Conservation (phyloP, 2,797 vertebrate genomes). For the Manis pentadactyla region DNA sequence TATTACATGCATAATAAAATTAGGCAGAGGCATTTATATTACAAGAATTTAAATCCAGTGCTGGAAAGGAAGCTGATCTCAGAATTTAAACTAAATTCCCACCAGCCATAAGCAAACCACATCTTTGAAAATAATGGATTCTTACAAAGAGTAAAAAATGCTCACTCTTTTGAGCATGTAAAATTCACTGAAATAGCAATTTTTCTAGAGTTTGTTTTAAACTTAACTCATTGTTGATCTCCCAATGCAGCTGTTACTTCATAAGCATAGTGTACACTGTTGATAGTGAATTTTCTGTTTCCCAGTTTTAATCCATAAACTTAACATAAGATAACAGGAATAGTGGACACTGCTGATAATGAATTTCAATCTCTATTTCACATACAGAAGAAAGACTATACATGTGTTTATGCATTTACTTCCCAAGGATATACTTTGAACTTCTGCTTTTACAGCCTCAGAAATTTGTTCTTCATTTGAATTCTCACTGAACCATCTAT, state of each 20-base stretch:
- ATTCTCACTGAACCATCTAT: background rate
- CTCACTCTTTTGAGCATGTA: background rate
- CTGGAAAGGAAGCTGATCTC: slow-evolving; percentile 22
- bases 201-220: slow-evolving; percentile 58
- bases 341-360: background rate
- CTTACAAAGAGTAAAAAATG: background rate
- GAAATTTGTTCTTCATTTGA: background rate
- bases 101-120: background rate
- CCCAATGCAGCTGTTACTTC: slow-evolving; percentile 53
- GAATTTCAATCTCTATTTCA: background rate
- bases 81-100: background rate
- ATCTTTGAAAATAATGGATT: background rate
- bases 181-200: background rate
- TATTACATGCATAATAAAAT: background rate
- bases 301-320: background rate
- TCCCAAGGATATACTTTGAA: background rate
- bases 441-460: background rate
- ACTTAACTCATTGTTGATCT: slow-evolving; percentile 59
- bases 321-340: background rate
- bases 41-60: background rate
- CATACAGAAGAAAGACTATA: background rate
- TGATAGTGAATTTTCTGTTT: background rate
- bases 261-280: slow-evolving; percentile 61
- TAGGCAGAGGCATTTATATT: background rate
- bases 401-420: background rate